Evolutionary conservation across 2,113 vertebrate species (phyloP).

Genomic region (Chauna torquata): DNA sequence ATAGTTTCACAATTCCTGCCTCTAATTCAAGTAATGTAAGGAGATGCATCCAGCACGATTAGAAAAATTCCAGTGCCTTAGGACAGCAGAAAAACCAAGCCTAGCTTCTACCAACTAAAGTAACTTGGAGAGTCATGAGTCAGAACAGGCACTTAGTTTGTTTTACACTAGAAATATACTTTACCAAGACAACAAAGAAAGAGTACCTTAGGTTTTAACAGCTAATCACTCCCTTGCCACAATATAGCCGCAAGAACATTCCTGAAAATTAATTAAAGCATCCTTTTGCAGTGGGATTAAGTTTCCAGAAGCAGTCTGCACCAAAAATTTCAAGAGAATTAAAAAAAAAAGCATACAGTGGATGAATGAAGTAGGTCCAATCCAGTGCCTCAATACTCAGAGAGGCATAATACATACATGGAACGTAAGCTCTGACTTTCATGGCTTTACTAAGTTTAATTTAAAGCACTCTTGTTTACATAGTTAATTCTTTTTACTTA

Average conservation of each 20-base stretch:
- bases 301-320: neutral
- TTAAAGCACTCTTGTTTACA: neutral
- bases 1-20: neutral
- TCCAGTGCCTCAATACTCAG: neutral
- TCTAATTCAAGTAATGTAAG: neutral
- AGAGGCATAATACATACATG: neutral
- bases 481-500: neutral
- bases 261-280: neutral
- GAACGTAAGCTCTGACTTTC: neutral
- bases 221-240: neutral
- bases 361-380: neutral
- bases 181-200: neutral
- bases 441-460: neutral
- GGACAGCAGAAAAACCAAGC: neutral
- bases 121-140: neutral
- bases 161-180: neutral
- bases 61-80: neutral
- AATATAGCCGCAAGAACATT: neutral
- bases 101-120: neutral
- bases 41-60: neutral
- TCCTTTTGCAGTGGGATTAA: neutral
- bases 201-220: neutral
- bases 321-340: neutral
- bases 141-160: neutral
- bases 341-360: neutral